A percentile compares a stretch with the other conserved stretches of the same genome.
phyloP scores from a whole-genome alignment of 1,140 invertebrate species.

The Apocrypta bakeri region DNA sequence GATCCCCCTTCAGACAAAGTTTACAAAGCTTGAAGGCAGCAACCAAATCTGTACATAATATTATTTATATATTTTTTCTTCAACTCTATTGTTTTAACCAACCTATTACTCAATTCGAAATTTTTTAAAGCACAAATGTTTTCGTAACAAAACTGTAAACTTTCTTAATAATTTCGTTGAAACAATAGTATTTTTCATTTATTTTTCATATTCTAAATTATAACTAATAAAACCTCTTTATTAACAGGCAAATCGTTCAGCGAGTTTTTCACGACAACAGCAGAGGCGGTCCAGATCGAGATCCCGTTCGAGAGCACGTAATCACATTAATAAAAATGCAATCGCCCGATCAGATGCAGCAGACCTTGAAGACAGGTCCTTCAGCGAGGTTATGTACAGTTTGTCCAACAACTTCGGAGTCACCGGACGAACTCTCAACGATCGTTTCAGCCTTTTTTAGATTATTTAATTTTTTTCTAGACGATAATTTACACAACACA shows the following conservation, averaged over 20 bases:
- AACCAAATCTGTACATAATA: conserved; percentile 18
- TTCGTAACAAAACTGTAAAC: too few relatives aligned
- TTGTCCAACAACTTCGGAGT: conserved; percentile 65
- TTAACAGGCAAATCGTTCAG: conserved; percentile 1
- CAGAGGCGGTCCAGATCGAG: conserved; percentile 65
- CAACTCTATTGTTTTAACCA: too few relatives aligned
- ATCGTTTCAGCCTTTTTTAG: conserved; percentile 65
- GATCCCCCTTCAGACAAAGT: conserved; percentile 64
- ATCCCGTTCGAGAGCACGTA: conserved; percentile 59
- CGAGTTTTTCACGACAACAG: neutral
- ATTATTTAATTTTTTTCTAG: neutral
- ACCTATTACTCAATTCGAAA: too few relatives aligned
- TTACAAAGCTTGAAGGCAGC: conserved; percentile 35
- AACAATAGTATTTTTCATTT: neutral
- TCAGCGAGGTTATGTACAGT: conserved; percentile 71
- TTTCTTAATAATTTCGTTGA: neutral
- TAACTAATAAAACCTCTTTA: neutral
- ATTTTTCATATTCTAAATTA: neutral
- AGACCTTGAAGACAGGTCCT: conserved; percentile 67
- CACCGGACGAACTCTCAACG: conserved; percentile 70
- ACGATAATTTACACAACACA: neutral
- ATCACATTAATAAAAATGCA: conserved; percentile 44
- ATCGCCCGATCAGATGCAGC: conserved; percentile 34
- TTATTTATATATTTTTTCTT: neutral
- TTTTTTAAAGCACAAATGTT: too few relatives aligned